These are phyloP conservation scores for Aphis gossypii DNA, from an alignment of 1,140 invertebrate species.

Conservation along the genomic window DNA sequence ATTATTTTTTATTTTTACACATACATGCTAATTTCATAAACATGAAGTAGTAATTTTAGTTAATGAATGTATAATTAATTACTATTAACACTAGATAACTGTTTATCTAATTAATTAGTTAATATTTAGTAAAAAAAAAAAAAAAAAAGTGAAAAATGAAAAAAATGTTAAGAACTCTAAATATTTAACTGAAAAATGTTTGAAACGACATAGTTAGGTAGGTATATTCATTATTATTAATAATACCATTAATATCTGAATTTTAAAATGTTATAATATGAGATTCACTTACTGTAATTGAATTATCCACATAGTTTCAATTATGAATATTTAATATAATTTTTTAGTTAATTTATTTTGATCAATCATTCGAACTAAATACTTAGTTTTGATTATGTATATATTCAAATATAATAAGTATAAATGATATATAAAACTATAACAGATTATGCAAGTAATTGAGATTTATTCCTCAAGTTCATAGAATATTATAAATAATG, in stretches of 20 bases:
- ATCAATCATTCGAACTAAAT: not conserved
- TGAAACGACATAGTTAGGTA: not conserved
- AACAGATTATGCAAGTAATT: not conserved
- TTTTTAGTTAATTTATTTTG: not conserved
- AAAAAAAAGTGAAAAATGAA: not conserved
- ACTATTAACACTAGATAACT: too few relatives aligned
- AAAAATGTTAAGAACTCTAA: not conserved
- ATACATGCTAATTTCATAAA: too few relatives aligned
- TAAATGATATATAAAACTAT: not conserved
- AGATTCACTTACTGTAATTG: not conserved
- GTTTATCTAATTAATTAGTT: too few relatives aligned
- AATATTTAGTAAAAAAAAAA: too few relatives aligned
- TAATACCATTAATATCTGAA: not conserved
- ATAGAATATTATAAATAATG: not conserved
- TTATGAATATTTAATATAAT: not conserved
- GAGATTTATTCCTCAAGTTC: not conserved
- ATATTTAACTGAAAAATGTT: not conserved
- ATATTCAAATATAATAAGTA: not conserved
- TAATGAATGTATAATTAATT: too few relatives aligned
- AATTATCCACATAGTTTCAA: not conserved
- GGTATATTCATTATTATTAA: not conserved
- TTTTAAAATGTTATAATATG: not conserved
- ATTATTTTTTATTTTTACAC: not conserved
- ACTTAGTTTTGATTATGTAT: not conserved
- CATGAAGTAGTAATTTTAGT: too few relatives aligned